These are phyloP conservation scores for Neoaliturus tenellus DNA, from an alignment of 2,888 invertebrate species.

Conservation along the genomic window DNA sequence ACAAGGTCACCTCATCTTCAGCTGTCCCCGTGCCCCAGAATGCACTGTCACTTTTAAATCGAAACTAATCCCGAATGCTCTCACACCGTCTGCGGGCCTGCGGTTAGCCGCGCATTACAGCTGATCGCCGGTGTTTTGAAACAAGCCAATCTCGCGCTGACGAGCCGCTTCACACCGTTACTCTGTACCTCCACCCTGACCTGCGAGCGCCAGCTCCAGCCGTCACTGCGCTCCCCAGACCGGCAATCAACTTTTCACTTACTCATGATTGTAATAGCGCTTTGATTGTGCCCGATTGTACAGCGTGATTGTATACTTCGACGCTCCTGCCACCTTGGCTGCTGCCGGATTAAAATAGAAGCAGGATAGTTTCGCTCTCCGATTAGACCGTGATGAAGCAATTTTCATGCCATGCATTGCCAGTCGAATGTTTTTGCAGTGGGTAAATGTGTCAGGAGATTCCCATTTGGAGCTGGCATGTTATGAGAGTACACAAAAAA, in stretches of 20 bases:
- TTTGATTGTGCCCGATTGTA: conserved; percentile 10
- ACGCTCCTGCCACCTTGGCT: background rate
- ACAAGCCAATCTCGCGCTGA: conserved; percentile 4
- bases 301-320: conserved; percentile 1
- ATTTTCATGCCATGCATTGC: no score
- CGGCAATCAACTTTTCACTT: conserved; percentile 18
- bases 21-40: no score
- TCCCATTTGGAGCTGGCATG: no score
- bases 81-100: background rate
- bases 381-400: no score
- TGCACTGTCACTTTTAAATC: background rate
- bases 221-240: background rate
- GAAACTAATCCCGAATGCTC: background rate
- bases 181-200: no score
- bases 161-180: background rate
- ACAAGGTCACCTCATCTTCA: background rate
- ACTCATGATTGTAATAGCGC: conserved; percentile 18
- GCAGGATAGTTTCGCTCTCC: background rate
- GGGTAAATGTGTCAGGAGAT: no score
- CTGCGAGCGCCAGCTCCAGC: background rate
- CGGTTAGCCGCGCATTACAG: background rate
- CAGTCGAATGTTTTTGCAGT: no score
- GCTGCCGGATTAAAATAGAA: background rate
- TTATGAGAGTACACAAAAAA: no score
- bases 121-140: background rate